These are phyloP conservation scores for Eulemur albifrons DNA, from an alignment of 2,797 vertebrate species.

Conservation along the genomic window DNA sequence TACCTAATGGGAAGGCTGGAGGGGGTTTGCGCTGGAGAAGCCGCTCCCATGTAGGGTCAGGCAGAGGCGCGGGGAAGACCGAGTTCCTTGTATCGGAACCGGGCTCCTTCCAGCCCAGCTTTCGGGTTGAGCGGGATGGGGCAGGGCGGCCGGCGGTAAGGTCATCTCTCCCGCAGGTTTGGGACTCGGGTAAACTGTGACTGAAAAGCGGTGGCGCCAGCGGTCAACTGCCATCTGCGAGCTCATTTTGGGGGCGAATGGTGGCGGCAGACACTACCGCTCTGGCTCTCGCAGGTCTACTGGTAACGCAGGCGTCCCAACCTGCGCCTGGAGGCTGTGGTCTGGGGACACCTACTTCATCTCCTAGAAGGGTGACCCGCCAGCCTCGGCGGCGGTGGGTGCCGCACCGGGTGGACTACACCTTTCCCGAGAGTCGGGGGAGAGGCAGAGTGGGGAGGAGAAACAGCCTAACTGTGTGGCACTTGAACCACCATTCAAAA, in stretches of 20 bases:
- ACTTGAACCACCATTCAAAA: neutral
- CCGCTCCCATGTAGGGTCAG: neutral
- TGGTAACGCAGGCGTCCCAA: neutral
- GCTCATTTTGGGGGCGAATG: neutral
- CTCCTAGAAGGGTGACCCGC: neutral
- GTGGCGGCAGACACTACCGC: neutral
- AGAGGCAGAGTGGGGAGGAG: neutral
- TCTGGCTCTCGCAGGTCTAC: neutral
- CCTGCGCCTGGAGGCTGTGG: neutral
- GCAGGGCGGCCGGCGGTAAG: neutral
- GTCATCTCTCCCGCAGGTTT: neutral
- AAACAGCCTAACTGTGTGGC: neutral
- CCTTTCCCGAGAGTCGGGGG: neutral
- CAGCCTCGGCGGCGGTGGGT: neutral
- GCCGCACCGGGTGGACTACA: neutral
- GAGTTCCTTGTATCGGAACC: neutral
- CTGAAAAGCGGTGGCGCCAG: neutral
- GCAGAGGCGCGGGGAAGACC: neutral
- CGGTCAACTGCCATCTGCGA: neutral
- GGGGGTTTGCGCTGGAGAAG: neutral
- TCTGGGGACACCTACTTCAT: neutral
- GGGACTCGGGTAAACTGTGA: neutral
- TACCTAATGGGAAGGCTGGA: constrained; percentile 3
- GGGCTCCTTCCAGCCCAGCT: neutral
- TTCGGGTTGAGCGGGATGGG: neutral